A percentile compares a stretch with the other conserved stretches of the same genome.
Conservation (phyloP, 2,888 invertebrate genomes). For the Heliconius hortense region DNA sequence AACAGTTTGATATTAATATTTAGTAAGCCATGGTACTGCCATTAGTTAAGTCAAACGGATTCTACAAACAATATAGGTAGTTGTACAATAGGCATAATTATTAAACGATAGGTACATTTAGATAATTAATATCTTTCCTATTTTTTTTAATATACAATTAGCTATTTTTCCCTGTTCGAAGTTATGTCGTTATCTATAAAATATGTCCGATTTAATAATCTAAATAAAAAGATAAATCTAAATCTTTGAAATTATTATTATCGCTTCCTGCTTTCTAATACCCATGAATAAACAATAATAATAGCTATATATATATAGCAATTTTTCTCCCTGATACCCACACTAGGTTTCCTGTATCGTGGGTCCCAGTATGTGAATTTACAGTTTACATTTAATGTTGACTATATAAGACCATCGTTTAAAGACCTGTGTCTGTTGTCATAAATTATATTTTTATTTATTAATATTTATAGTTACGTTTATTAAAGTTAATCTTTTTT, state of each 20-base stretch:
- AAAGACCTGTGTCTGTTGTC: neutral
- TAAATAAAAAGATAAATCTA: too few species aligned
- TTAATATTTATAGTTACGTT: neutral
- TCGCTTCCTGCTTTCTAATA: neutral
- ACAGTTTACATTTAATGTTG: too few species aligned
- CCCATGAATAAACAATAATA: neutral
- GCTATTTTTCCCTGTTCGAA: neutral
- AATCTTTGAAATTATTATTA: neutral
- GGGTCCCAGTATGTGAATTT: too few species aligned
- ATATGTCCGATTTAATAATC: too few species aligned
- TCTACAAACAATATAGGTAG: conserved; percentile 6
- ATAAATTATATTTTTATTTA: conserved; percentile 4
- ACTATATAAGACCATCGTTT: neutral
- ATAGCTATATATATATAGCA: neutral
- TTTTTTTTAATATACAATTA: neutral
- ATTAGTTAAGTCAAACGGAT: conserved; percentile 27
- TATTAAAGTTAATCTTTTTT: conserved; percentile 16
- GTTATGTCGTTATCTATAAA: neutral
- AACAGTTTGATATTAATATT: neutral
- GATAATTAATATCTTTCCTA: neutral
- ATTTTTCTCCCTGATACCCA: too few species aligned
- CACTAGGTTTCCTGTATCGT: too few species aligned
- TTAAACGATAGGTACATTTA: neutral
- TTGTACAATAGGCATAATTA: neutral
- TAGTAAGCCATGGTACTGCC: conserved; percentile 34